Percentiles rank a stretch among this genome's conserved stretches.
Evolutionary conservation across 2,113 vertebrate genomes (phyloP).

Genomic region (Crotalus helleri): DNA sequence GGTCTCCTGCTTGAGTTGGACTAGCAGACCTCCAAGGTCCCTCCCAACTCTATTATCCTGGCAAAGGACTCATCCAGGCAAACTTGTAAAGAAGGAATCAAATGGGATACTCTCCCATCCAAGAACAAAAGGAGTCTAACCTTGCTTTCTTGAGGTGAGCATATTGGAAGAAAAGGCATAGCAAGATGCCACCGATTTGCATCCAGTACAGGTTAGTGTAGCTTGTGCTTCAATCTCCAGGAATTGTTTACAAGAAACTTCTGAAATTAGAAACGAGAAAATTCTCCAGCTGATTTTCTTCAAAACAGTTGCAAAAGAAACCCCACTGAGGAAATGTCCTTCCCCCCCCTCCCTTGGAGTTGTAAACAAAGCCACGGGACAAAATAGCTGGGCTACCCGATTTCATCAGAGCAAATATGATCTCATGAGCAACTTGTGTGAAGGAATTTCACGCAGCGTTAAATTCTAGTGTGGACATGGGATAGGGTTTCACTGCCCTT

Average conservation of each 20-base stretch:
- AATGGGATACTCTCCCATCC: background rate
- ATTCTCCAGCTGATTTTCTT: background rate
- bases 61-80: background rate
- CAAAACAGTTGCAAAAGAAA: background rate
- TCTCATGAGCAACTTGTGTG: background rate
- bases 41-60: too few relatives aligned
- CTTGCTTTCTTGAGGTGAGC: background rate
- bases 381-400: too few relatives aligned
- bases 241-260: background rate
- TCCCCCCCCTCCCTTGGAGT: too few relatives aligned
- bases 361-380: background rate
- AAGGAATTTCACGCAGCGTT: background rate
- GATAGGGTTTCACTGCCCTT: background rate
- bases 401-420: background rate
- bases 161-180: background rate
- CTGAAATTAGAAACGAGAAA: background rate
- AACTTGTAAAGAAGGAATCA: background rate
- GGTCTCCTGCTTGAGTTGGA: too few relatives aligned
- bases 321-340: background rate
- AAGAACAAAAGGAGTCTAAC: background rate
- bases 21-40: too few relatives aligned
- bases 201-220: background rate
- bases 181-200: background rate
- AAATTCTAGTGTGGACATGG: background rate
- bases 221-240: background rate